Percentiles rank a stretch among this genome's conserved stretches.
Conservation (phyloP, 2,888 invertebrate species). For the Acanthosoma haemorrhoidale region DNA sequence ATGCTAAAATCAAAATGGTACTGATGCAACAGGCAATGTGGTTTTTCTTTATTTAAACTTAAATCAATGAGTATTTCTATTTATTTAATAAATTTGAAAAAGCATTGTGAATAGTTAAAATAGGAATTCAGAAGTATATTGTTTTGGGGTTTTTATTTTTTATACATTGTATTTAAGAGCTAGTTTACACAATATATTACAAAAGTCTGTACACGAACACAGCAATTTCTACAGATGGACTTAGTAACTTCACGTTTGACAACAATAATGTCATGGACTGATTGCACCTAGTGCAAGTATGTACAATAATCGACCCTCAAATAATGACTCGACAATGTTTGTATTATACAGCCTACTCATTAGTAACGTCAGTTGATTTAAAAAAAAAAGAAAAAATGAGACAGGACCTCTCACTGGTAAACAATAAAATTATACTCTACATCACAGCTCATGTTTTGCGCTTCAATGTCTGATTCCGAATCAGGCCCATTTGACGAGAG, state of each 20-base stretch:
- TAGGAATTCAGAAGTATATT: background rate
- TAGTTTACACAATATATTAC: constrained; percentile 26
- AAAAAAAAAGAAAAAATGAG: too few relatives aligned
- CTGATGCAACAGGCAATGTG: constrained; percentile 3
- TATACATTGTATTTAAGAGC: background rate
- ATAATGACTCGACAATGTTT: too few relatives aligned
- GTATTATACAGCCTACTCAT: background rate
- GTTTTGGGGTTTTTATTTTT: background rate
- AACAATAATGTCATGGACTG: constrained; percentile 23
- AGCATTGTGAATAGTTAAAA: constrained; percentile 11
- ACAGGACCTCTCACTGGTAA: background rate
- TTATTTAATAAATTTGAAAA: background rate
- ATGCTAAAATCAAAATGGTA: background rate
- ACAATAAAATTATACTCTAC: constrained; percentile 1
- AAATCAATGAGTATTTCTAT: background rate
- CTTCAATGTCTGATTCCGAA: background rate
- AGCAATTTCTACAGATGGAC: constrained; percentile 24
- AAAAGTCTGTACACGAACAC: constrained; percentile 24
- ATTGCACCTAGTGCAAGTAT: constrained; percentile 21
- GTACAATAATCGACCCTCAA: background rate
- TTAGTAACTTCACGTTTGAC: constrained; percentile 19
- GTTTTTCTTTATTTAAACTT: background rate
- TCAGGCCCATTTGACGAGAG: background rate
- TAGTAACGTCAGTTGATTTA: background rate
- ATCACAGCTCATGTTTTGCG: constrained; percentile 20